Percentiles rank a stretch among this genome's conserved stretches.
Conservation (phyloP, 53 echinoderm and acorn worm species). For the Zoroaster sp. region DNA sequence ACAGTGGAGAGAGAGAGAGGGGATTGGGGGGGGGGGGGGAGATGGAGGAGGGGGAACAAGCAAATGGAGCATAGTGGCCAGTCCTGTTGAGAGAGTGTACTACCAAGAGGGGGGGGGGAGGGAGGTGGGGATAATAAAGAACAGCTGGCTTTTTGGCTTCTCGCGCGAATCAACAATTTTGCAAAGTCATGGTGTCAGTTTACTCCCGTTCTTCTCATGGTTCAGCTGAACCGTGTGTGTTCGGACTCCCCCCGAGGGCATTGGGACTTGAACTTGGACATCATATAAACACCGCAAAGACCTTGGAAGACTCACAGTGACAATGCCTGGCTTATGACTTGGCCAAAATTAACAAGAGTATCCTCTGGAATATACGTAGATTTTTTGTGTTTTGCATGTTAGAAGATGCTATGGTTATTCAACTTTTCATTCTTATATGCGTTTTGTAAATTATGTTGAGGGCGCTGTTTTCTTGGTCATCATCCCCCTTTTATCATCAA, state of each 20-base stretch:
- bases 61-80: slow-evolving; percentile 35
- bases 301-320: neutral
- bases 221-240: neutral
- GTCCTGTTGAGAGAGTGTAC: slow-evolving; percentile 17
- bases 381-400: too few relatives aligned
- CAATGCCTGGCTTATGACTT: neutral
- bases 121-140: neutral
- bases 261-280: neutral
- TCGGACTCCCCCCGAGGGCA: slow-evolving; percentile 7
- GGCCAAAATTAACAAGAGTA: neutral
- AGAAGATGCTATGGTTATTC: too few relatives aligned
- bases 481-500: too few relatives aligned
- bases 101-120: neutral
- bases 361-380: too few relatives aligned
- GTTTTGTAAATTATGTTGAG: too few relatives aligned
- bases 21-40: neutral
- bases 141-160: slow-evolving; percentile 31
- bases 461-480: too few relatives aligned
- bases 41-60: neutral
- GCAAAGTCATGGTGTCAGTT: slow-evolving; percentile 37
- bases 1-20: neutral
- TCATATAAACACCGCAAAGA: neutral
- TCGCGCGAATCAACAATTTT: neutral
- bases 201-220: neutral
- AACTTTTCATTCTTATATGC: too few relatives aligned